These are phyloP conservation scores for Pocillopora damicornis DNA, from an alignment of 64 coral and sea anemone genomes.

Conservation along the genomic window DNA sequence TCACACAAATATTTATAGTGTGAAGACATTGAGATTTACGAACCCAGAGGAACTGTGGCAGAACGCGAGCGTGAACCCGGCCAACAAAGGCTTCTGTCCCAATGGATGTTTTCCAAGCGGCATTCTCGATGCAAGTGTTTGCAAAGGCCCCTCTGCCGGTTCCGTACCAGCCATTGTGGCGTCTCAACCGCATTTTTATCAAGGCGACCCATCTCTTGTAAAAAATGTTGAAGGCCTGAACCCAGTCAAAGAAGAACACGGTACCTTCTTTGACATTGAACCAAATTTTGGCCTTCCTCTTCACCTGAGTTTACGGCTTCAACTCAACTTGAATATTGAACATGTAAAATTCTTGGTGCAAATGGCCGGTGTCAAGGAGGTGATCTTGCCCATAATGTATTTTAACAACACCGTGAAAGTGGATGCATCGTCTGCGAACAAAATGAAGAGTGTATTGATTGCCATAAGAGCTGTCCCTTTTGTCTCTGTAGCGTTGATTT, in stretches of 20 bases:
- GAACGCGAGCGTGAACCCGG: conserved; percentile 44
- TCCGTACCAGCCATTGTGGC: conserved; percentile 41
- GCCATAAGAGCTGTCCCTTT: neutral
- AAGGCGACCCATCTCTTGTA: conserved; percentile 59
- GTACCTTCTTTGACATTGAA: conserved; percentile 60
- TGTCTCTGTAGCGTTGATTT: conserved; percentile 13
- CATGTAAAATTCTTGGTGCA: conserved; percentile 29
- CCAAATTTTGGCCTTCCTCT: conserved; percentile 63
- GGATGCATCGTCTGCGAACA: conserved; percentile 29
- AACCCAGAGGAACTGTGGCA: conserved; percentile 45
- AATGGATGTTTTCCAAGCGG: conserved; percentile 70
- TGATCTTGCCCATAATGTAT: conserved; percentile 65
- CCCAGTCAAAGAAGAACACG: conserved; percentile 66
- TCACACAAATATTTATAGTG: conserved; percentile 24
- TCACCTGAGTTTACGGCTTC: conserved; percentile 46
- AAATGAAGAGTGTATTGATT: conserved; percentile 14
- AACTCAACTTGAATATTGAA: conserved; percentile 63
- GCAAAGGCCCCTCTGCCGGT: conserved; percentile 3
- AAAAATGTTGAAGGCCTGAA: conserved; percentile 50
- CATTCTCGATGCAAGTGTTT: conserved; percentile 59
- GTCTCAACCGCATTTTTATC: conserved; percentile 83
- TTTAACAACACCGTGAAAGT: conserved; percentile 55
- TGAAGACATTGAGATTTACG: conserved; percentile 60
- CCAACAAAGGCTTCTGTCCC: conserved; percentile 70
- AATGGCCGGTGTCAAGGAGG: conserved; percentile 35